Conservation (phyloP, 2,113 vertebrate genomes). For the Tinamus guttatus region DNA sequence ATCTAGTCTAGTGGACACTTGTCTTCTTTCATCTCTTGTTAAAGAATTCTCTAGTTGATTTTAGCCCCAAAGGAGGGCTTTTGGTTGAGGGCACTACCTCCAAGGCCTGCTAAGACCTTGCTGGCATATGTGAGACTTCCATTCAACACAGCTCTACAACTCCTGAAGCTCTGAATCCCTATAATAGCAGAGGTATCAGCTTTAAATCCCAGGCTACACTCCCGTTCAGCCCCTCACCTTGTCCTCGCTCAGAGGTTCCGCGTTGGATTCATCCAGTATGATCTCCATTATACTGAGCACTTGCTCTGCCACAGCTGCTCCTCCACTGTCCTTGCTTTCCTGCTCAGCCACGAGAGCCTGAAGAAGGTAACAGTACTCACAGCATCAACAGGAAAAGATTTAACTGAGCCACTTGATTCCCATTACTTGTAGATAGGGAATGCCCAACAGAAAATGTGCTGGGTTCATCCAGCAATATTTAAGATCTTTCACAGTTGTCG, state of each 20-base stretch:
- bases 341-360: conserved; percentile 97
- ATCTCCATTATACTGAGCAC: conserved; percentile 99
- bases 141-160: neutral
- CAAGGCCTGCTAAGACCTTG: conserved; percentile 2
- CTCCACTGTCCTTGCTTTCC: conserved; percentile 97
- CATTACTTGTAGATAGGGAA: neutral
- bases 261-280: conserved; percentile 97
- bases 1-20: neutral
- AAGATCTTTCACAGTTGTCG: fast-evolving
- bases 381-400: neutral
- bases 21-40: neutral
- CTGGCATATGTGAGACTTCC: neutral
- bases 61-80: neutral
- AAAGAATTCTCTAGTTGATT: neutral
- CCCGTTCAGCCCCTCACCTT: conserved; percentile 81
- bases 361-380: neutral
- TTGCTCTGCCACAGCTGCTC: conserved; percentile 95
- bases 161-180: neutral
- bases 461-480: neutral
- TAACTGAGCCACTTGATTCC: neutral
- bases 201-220: neutral
- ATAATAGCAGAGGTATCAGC: neutral
- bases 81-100: conserved; percentile 8
- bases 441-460: neutral
- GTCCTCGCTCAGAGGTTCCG: conserved; percentile 94